Evolutionary conservation across 2,113 vertebrate species (phyloP).

Genomic region (Ochotona curzoniae): DNA sequence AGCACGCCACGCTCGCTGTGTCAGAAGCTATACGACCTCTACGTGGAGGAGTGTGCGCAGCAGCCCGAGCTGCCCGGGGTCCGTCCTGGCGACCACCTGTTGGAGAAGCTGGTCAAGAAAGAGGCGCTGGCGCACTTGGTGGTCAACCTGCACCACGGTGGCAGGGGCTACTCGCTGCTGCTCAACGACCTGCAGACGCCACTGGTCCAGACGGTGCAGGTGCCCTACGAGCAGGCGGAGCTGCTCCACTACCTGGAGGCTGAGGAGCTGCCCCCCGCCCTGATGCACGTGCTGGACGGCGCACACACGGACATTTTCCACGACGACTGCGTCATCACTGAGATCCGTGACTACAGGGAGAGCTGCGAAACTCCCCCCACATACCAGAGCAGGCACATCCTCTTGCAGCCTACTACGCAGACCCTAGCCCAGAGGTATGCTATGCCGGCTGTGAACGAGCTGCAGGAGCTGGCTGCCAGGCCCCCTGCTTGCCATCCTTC

Average conservation of each 20-base stretch:
- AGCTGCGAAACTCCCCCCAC: conserved; percentile 87
- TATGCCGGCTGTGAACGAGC: conserved; percentile 90
- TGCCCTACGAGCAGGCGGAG: conserved; percentile 93
- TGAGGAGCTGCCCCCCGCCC: conserved; percentile 93
- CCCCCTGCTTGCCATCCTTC: too few relatives aligned
- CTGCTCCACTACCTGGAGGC: conserved; percentile 95
- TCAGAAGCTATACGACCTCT: conserved; percentile 97
- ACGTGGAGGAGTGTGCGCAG: conserved; percentile 96
- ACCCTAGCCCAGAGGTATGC: conserved; percentile 90
- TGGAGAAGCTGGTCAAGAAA: conserved; percentile 95
- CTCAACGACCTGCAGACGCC: conserved; percentile 93
- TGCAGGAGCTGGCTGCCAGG: too few relatives aligned
- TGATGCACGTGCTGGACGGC: conserved; percentile 95
- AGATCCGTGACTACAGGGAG: conserved; percentile 96
- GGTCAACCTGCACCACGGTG: conserved; percentile 95
- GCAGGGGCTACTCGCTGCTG: conserved; percentile 96
- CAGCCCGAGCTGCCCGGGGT: conserved; percentile 94
- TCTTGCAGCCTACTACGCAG: conserved; percentile 96
- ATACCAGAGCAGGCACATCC: conserved; percentile 93
- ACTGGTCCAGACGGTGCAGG: conserved; percentile 92
- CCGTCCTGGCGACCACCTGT: conserved; percentile 94
- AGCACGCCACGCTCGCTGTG: conserved; percentile 92
- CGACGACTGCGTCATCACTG: conserved; percentile 95
- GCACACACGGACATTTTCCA: conserved; percentile 96
- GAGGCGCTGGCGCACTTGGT: conserved; percentile 94